A percentile compares a stretch with the other conserved stretches of the same genome.
Evolutionary conservation across 2,888 invertebrate species (phyloP).

Genomic region (Dasypolia templi): DNA sequence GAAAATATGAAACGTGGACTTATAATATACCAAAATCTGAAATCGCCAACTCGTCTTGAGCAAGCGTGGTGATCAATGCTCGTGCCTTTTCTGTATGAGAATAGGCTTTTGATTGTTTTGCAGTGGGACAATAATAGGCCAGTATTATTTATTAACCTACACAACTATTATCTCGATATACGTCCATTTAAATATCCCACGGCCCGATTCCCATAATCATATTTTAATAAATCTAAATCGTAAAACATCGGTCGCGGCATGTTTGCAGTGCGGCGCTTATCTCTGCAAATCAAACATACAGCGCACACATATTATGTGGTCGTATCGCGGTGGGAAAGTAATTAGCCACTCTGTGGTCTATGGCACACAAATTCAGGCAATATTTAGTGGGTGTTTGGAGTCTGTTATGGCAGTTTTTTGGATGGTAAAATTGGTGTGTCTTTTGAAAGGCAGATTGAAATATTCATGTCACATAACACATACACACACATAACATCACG

Average conservation of each 20-base stretch:
- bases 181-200: conserved; percentile 32
- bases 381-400: conserved; percentile 18
- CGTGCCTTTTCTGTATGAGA: too few relatives aligned
- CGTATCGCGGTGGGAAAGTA: conserved; percentile 63
- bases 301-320: conserved; percentile 61
- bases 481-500: too few relatives aligned
- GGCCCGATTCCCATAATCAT: conserved; percentile 59
- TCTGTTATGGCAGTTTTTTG: not conserved
- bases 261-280: conserved; percentile 62
- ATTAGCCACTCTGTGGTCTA: conserved; percentile 62
- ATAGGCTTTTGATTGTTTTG: too few relatives aligned
- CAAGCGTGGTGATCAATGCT: too few relatives aligned
- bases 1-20: too few relatives aligned
- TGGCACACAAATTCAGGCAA: conserved; percentile 1
- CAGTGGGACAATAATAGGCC: too few relatives aligned
- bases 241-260: conserved; percentile 41
- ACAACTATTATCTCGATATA: not conserved
- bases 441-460: not conserved
- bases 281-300: conserved; percentile 60
- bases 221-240: conserved; percentile 57
- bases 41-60: too few relatives aligned
- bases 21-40: too few relatives aligned
- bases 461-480: too few relatives aligned
- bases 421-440: too few relatives aligned
- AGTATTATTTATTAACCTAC: not conserved